phyloP scores from a whole-genome alignment of 2,888 invertebrate genomes.

The Lepetodrilus schrolli region DNA sequence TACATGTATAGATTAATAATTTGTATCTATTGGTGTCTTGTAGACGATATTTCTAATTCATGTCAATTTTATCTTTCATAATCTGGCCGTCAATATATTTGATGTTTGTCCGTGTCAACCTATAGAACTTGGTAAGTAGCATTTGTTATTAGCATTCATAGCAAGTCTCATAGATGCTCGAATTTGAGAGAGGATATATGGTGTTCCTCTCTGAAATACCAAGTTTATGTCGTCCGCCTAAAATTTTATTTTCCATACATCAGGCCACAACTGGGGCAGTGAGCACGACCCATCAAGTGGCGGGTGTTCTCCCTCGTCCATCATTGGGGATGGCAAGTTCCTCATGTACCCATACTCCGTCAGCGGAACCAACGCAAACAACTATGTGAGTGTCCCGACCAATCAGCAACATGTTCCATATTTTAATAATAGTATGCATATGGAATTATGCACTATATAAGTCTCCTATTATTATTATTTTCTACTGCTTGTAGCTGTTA shows the following conservation, averaged over 20 bases:
- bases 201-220: not conserved
- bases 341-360: conserved; percentile 70
- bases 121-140: not conserved
- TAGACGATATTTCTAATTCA: too few species aligned
- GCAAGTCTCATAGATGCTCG: not conserved
- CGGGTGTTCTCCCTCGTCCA: conserved; percentile 94
- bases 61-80: too few species aligned
- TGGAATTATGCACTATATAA: too few species aligned
- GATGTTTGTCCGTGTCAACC: too few species aligned
- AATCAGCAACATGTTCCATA: too few species aligned
- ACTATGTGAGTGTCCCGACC: conserved; percentile 89
- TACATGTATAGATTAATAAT: too few species aligned
- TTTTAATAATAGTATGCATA: too few species aligned
- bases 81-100: too few species aligned
- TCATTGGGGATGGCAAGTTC: conserved; percentile 95
- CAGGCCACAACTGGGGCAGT: conserved; percentile 98
- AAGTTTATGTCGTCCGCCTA: not conserved
- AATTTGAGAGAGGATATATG: too few species aligned
- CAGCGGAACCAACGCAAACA: conserved; percentile 93
- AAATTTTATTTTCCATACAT: not conserved
- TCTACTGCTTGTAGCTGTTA: too few species aligned
- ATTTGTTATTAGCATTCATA: not conserved
- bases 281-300: conserved; percentile 97
- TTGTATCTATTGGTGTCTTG: too few species aligned
- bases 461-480: too few species aligned